Base-by-base conservation (phyloP, 1,140 invertebrate species). In the Popillia japonica region DNA sequence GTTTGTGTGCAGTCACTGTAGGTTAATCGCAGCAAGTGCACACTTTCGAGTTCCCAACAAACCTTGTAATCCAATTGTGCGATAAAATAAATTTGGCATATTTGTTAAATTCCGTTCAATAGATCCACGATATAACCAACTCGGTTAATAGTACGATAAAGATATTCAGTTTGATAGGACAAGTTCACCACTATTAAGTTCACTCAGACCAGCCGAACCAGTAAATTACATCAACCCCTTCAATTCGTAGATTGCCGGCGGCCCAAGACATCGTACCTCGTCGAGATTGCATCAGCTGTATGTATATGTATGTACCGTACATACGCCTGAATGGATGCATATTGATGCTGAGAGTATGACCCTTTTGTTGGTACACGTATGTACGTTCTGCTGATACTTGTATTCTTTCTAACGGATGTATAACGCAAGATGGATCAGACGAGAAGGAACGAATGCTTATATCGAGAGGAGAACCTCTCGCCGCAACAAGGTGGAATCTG, bases 181-280 rank as follows among this genome's bases (percentile, higher is more conserved):
- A 22, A 68, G 61, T 41, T 74, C 41, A 41, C 72, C 6, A 44
- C 40, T 41, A 74, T 74, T 74, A 34, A 41, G 34, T 74, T 74
- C 72, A 22, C 10, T 41, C 11, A 20, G n/a, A 34, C 11, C 72
- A 74, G 34, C 11, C 34, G 72, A 74, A 41, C 72, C 72, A 40
- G 72, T 74, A 74, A 74, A 74, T 74, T 41, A 74, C 72, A 74
- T 74, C 72, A 74, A 74, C 9, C 17, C 41, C 34, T 74, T 74
- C 72, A 74, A 74, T 74, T 44, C 72, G 14, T 44, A 41, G 34
- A 74, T 41, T 17, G 72, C 72, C 41, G 64, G 11, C 34, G 72
- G 41, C 34, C 6, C n/a, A 23, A 68, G 61, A 22, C 61, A 34
- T 74, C 41, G 6, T 41, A 17, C 34, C 9, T 74, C 17, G 14